These are phyloP conservation scores for Sphinx pinastri DNA, from an alignment of 2,888 invertebrate genomes.

Conservation along the genomic window DNA sequence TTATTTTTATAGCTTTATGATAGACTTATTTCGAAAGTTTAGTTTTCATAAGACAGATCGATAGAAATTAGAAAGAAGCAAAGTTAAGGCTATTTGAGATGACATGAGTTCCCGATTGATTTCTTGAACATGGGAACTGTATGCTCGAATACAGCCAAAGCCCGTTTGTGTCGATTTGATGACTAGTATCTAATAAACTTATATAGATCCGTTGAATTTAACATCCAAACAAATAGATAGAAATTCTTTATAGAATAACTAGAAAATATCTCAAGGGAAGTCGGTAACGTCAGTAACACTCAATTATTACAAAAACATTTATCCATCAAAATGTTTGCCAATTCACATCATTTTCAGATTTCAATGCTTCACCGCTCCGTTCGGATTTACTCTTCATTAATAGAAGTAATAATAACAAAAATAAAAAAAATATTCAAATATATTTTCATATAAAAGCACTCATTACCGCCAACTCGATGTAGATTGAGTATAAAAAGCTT, in stretches of 20 bases:
- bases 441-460: slow-evolving; percentile 44
- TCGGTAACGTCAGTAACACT: too few species aligned
- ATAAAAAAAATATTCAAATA: slow-evolving; percentile 29
- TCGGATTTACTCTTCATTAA: not conserved
- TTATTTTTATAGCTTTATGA: slow-evolving; percentile 61
- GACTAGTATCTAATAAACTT: too few species aligned
- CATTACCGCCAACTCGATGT: slow-evolving; percentile 52
- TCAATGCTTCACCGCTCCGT: not conserved
- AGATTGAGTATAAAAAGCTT: slow-evolving; percentile 57
- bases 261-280: too few species aligned
- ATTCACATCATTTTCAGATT: not conserved
- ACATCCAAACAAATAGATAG: too few species aligned
- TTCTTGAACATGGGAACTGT: not conserved
- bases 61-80: not conserved
- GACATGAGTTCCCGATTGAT: not conserved
- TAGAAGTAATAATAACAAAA: slow-evolving; percentile 25
- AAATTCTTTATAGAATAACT: too few species aligned
- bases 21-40: not conserved
- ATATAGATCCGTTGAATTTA: too few species aligned
- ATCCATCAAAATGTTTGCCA: not conserved
- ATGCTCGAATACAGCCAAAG: not conserved
- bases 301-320: too few species aligned
- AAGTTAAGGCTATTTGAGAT: not conserved
- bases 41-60: not conserved
- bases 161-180: too few species aligned